Conservation (phyloP, 2,797 vertebrate species). For the Tinamus major region DNA sequence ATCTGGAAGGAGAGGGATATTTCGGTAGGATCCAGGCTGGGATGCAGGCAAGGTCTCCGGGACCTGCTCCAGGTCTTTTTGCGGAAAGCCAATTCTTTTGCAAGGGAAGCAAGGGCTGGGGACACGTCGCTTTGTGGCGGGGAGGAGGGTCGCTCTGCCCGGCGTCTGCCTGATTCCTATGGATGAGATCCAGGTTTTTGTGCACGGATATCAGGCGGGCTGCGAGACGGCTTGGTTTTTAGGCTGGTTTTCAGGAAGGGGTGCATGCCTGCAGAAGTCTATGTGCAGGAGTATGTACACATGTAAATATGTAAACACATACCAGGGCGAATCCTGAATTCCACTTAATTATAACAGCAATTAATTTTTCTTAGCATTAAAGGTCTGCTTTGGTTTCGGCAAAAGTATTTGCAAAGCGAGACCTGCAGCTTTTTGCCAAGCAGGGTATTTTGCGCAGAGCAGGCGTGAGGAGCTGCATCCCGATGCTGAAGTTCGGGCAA, state of each 20-base stretch:
- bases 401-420: neutral
- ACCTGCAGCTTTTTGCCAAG: neutral
- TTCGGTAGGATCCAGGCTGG: neutral
- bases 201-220: neutral
- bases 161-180: neutral
- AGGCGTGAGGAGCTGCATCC: neutral
- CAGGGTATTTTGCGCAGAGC: neutral
- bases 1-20: neutral
- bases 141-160: neutral
- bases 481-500: neutral
- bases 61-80: neutral
- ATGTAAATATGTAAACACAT: neutral
- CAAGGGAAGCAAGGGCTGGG: neutral
- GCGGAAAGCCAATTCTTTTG: conserved; percentile 3
- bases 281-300: neutral
- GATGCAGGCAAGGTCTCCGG: neutral
- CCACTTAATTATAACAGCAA: neutral
- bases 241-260: neutral
- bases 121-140: no score
- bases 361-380: neutral
- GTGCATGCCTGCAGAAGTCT: neutral
- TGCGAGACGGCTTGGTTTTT: neutral
- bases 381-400: neutral
- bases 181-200: neutral
- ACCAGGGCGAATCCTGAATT: neutral